A percentile compares a stretch with the other conserved stretches of the same genome.
phyloP scores from a whole-genome alignment of 2,113 vertebrate species.

The Castor canadensis region DNA sequence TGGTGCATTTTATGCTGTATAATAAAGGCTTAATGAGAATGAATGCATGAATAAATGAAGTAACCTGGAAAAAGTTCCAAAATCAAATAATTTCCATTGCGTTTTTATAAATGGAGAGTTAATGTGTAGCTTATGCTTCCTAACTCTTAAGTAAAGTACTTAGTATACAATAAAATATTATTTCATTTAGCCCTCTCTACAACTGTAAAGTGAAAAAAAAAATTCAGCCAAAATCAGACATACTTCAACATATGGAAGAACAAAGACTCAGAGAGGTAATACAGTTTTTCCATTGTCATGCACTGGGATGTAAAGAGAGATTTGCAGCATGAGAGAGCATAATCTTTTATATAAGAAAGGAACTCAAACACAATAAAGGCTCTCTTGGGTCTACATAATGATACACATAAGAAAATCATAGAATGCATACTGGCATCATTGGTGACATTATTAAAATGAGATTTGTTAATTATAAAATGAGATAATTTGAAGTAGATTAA shows the following conservation, averaged over 20 bases:
- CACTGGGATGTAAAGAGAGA: neutral
- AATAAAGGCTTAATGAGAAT: neutral
- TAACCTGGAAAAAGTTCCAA: neutral
- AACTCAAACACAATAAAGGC: neutral
- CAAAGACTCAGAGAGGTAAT: neutral
- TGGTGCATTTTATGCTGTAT: neutral
- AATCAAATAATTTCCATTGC: neutral
- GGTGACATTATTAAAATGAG: neutral
- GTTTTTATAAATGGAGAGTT: neutral
- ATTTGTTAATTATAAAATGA: neutral
- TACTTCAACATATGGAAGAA: neutral
- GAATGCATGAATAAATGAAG: neutral
- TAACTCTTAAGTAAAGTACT: neutral
- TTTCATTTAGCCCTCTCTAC: neutral
- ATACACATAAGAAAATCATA: neutral
- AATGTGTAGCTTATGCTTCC: neutral
- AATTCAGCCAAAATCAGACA: neutral
- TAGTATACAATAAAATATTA: neutral
- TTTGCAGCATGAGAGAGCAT: neutral
- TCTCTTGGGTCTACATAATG: neutral
- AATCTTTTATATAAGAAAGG: neutral
- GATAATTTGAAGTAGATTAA: neutral
- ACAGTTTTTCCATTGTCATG: neutral
- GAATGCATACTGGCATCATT: neutral
- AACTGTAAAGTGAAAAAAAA: neutral